phyloP scores from a whole-genome alignment of 2,888 invertebrate genomes.

The Athrips mouffetella region DNA sequence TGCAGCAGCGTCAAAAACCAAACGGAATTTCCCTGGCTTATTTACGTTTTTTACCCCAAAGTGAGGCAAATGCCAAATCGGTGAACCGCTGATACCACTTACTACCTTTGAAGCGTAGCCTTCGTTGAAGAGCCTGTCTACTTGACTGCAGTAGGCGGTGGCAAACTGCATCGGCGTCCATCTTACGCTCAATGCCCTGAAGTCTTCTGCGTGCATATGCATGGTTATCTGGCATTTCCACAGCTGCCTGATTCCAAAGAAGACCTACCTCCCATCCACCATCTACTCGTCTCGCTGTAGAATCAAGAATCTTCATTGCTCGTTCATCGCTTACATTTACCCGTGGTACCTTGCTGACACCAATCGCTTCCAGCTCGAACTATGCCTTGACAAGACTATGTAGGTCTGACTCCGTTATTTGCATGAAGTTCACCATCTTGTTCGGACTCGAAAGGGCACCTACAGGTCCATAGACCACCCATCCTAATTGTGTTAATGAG shows the following conservation, averaged over 20 bases:
- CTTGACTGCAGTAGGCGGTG: background rate
- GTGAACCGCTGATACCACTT: background rate
- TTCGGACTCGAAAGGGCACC: background rate
- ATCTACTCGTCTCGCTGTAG: background rate
- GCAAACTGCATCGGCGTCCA: constrained; percentile 1
- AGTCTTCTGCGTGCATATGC: background rate
- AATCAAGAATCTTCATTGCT: background rate
- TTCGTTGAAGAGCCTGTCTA: background rate
- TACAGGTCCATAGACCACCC: constrained; percentile 13
- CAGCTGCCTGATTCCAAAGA: background rate
- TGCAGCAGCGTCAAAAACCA: constrained; percentile 41
- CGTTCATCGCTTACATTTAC: background rate
- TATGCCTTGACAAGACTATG: background rate
- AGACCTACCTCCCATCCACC: constrained; percentile 4
- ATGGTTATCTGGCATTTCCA: constrained; percentile 30
- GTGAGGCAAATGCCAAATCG: constrained; percentile 34
- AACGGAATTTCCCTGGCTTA: constrained; percentile 29
- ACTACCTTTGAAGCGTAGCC: background rate
- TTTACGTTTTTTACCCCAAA: constrained; percentile 33
- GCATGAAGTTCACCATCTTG: background rate
- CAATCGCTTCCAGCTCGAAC: constrained; percentile 3
- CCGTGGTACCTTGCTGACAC: background rate
- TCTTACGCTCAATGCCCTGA: background rate
- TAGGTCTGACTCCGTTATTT: background rate
- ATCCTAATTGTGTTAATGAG: constrained; percentile 14